A percentile compares a stretch with the other conserved stretches of the same genome.
phyloP scores from a whole-genome alignment of 2,113 vertebrate species.

The Hoplias malabaricus region DNA sequence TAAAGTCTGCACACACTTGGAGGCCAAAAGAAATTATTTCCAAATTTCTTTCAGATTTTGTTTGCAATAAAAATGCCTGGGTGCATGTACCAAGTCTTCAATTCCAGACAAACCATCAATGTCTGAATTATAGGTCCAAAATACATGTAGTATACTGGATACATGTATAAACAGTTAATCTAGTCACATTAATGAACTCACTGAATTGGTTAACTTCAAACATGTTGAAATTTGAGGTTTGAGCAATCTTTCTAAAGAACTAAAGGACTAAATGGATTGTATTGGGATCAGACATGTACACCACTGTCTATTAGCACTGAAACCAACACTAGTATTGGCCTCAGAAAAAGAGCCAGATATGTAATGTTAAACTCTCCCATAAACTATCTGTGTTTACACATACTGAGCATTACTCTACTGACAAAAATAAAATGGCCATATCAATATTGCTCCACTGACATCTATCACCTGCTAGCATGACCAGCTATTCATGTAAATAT shows the following conservation, averaged over 20 bases:
- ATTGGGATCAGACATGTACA: neutral
- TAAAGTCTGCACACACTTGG: too few relatives aligned
- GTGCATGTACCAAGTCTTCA: too few relatives aligned
- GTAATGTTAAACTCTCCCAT: conserved; percentile 21
- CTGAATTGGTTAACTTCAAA: neutral
- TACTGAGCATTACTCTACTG: conserved; percentile 5
- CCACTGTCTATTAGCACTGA: neutral
- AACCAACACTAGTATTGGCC: neutral
- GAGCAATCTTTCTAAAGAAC: too few relatives aligned
- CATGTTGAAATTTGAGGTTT: too few relatives aligned
- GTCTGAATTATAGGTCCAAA: too few relatives aligned
- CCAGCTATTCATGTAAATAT: neutral
- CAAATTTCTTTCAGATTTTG: too few relatives aligned
- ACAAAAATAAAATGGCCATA: conserved; percentile 25
- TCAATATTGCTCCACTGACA: neutral
- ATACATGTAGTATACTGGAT: too few relatives aligned
- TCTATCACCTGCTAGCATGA: conserved; percentile 1
- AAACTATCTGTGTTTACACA: neutral
- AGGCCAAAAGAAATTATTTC: too few relatives aligned
- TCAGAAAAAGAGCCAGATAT: neutral
- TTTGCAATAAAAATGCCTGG: too few relatives aligned
- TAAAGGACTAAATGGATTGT: too few relatives aligned
- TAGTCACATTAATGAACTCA: too few relatives aligned
- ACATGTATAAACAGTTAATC: neutral
- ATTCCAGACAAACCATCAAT: too few relatives aligned